A percentile compares a stretch with the other conserved stretches of the same genome.
These are phyloP conservation scores for Agriotes lineatus DNA, from an alignment of 2,888 invertebrate species.

Conservation along the genomic window DNA sequence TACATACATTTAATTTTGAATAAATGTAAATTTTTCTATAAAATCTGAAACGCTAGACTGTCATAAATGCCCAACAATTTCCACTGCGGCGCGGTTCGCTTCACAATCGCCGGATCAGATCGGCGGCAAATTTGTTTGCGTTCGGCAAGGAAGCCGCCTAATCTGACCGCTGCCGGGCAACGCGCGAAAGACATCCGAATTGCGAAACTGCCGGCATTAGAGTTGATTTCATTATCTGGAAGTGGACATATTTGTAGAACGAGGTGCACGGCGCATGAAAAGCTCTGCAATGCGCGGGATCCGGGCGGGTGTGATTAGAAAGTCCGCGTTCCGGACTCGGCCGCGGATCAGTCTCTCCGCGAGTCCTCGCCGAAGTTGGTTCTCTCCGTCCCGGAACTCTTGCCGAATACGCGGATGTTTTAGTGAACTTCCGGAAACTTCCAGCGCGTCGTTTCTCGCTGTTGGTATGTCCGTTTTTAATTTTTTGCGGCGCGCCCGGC, in stretches of 20 bases:
- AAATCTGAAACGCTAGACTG: too few species aligned
- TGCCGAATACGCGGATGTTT: constrained; percentile 44
- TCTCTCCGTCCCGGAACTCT: constrained; percentile 43
- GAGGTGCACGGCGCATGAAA: constrained; percentile 47
- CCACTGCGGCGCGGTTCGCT: too few species aligned
- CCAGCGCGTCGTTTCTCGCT: constrained; percentile 30
- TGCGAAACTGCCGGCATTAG: constrained; percentile 18
- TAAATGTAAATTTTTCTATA: too few species aligned
- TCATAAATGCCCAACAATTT: too few species aligned
- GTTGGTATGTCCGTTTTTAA: constrained; percentile 25
- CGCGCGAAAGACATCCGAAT: constrained; percentile 8
- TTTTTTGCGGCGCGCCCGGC: too few species aligned
- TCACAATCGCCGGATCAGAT: too few species aligned
- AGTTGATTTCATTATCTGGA: constrained; percentile 37
- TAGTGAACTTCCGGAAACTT: constrained; percentile 47
- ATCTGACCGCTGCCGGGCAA: background rate
- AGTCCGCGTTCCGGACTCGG: constrained; percentile 51
- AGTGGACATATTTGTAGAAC: constrained; percentile 34
- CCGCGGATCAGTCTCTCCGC: constrained; percentile 50
- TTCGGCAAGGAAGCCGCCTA: background rate
- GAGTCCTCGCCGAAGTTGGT: constrained; percentile 42
- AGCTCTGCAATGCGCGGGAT: constrained; percentile 54
- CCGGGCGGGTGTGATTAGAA: constrained; percentile 58
- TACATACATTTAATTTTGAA: too few species aligned
- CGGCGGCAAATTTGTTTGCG: background rate